Evolutionary conservation across 2,888 invertebrate genomes (phyloP).

Genomic region (Oxytorus armatus): DNA sequence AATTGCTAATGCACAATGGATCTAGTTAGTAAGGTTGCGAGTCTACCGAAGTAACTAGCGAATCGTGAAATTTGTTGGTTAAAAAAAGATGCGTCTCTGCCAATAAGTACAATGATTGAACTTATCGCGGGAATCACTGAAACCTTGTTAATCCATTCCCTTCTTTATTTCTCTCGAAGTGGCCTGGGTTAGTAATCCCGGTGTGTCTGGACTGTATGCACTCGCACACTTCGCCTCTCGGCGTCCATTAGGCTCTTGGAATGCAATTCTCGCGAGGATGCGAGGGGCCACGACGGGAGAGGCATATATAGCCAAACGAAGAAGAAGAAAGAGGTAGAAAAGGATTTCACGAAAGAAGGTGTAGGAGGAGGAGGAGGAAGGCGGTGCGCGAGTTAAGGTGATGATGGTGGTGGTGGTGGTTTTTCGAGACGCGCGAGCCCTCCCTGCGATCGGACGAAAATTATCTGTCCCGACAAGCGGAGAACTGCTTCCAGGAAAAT

Average conservation of each 20-base stretch:
- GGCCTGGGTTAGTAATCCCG: constrained; percentile 44
- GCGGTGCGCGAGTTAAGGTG: constrained; percentile 56
- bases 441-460: constrained; percentile 73
- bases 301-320: not conserved
- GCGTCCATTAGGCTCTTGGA: constrained; percentile 76
- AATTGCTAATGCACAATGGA: too few relatives aligned
- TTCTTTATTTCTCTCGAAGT: constrained; percentile 52
- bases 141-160: constrained; percentile 12
- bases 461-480: constrained; percentile 77
- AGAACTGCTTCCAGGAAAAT: constrained; percentile 80
- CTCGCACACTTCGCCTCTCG: constrained; percentile 70
- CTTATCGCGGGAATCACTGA: too few relatives aligned
- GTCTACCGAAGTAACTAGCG: too few relatives aligned
- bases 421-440: constrained; percentile 67
- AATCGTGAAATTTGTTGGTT: too few relatives aligned
- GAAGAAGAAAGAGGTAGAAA: constrained; percentile 47
- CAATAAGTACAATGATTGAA: too few relatives aligned
- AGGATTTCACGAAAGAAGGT: constrained; percentile 43
- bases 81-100: too few relatives aligned
- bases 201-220: constrained; percentile 43
- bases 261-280: constrained; percentile 69
- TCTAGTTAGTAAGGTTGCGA: too few relatives aligned
- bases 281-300: too few relatives aligned
- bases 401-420: constrained; percentile 53
- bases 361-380: constrained; percentile 61